These are phyloP conservation scores for Trissoscelio sp. DNA, from an alignment of 2,888 invertebrate species.

Conservation along the genomic window DNA sequence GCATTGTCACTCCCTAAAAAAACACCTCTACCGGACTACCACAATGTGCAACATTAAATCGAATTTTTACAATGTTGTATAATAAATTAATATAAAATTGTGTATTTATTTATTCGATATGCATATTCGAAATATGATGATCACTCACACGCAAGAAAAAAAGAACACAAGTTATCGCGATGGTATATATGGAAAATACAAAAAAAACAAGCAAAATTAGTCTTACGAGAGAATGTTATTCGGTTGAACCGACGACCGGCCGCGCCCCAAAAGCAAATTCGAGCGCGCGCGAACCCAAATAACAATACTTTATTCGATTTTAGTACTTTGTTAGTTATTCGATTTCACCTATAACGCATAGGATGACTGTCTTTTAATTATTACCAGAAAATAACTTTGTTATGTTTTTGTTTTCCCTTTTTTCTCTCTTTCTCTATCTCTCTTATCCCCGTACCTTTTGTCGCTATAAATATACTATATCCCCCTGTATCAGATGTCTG, in stretches of 20 bases:
- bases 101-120: conserved; percentile 82
- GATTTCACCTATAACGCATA: conserved; percentile 59
- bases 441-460: conserved; percentile 14
- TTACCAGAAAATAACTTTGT: conserved; percentile 59
- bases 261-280: conserved; percentile 30
- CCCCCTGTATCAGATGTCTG: neutral
- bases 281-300: conserved; percentile 32
- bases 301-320: conserved; percentile 44
- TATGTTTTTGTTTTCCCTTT: conserved; percentile 53
- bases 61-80: conserved; percentile 83
- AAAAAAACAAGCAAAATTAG: conserved; percentile 76
- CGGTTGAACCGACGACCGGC: conserved; percentile 27
- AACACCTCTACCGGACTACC: conserved; percentile 71
- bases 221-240: conserved; percentile 70
- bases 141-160: conserved; percentile 46
- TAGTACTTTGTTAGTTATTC: conserved; percentile 65
- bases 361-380: conserved; percentile 62
- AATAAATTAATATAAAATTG: conserved; percentile 83
- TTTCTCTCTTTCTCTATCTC: neutral
- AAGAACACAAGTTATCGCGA: conserved; percentile 49
- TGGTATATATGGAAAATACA: conserved; percentile 62
- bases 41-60: conserved; percentile 78
- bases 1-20: conserved; percentile 79
- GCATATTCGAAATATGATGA: conserved; percentile 70
- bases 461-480: conserved; percentile 25